Evolutionary conservation across 2,113 vertebrate genomes (phyloP), one percentile per base, ranked within the genome.

Genomic region (Oreochromis aureus): DNA sequence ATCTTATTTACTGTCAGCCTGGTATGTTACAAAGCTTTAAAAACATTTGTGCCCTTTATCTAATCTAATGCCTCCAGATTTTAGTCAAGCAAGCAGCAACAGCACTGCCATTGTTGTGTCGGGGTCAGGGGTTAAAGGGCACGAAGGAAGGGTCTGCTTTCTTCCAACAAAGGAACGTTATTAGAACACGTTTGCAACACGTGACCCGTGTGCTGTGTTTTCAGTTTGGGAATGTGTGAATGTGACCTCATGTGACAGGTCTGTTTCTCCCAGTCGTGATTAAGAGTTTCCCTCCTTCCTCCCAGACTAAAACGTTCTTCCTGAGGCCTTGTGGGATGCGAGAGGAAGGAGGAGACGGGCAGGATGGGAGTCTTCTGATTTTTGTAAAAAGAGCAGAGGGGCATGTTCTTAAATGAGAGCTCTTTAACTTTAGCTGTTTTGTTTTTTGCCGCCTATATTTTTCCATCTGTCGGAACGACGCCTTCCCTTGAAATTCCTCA

Each of bases 231-330:
- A 34, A 32, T 79, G 63, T 61, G 46, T 82, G 34, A 78, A 12
- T 54, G 46, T 84, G 89, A 86, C 63, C 82, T 46, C 36, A 27
- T 81, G 39, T 86, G 88, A 89, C 86, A 88, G 58, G 41, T 48
- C 22, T 81, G 76, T 83, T 88, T 89, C 59, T 91, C 10, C 2
- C 4, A 48, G 59, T 54, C 18, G 82, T 91, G 86, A 90, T 91
- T 87, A 86, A 91, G 83, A 82, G 81, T 86, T 91, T 93, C 89
- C 86, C 86, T 91, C 87, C 89, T 92, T 93, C 78, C 89, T 89
- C 55, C 19, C 15, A 61, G 48, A 89, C 80, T 83, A 63, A 85
- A 82, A 19, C 32, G 69, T 48, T 85, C 22, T 89, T 91, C 89
- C 85, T 56, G 84, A 82, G 76, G 58, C 19, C 58, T 80, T 76